Evolutionary conservation across 2,888 invertebrate genomes (phyloP).

Genomic region (Phengaris arion): DNA sequence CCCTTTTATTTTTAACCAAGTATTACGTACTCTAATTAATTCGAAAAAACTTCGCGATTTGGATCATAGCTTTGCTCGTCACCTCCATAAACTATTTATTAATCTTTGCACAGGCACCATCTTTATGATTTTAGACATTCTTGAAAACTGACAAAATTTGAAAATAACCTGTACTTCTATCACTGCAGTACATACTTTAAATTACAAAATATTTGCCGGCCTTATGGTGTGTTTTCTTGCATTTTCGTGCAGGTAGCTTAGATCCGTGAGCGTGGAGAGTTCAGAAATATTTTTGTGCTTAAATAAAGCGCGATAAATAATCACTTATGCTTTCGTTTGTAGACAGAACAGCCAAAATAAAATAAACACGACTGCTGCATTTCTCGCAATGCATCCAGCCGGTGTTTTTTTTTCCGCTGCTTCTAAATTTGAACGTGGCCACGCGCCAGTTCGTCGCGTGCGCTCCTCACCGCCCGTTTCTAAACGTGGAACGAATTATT

Average conservation of each 20-base stretch:
- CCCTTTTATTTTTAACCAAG: background rate
- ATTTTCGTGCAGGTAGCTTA: background rate
- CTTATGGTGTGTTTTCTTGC: background rate
- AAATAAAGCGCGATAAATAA: slow-evolving; percentile 38
- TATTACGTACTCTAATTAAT: background rate
- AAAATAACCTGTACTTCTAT: background rate
- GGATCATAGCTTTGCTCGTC: background rate
- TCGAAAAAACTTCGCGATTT: background rate
- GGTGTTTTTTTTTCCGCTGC: slow-evolving; percentile 61
- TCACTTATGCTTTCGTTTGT: slow-evolving; percentile 42
- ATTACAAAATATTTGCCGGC: background rate
- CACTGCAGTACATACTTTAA: background rate
- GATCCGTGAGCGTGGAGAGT: background rate
- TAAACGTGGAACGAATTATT: slow-evolving; percentile 47
- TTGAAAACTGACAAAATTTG: background rate
- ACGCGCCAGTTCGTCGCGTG: slow-evolving; percentile 70
- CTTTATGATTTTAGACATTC: background rate
- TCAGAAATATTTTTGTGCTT: slow-evolving; percentile 6
- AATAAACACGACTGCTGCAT: slow-evolving; percentile 64
- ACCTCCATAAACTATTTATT: too few species aligned
- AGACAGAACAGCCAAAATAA: slow-evolving; percentile 54
- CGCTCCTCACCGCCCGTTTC: slow-evolving; percentile 61
- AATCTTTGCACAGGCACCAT: background rate
- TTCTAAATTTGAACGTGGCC: slow-evolving; percentile 74
- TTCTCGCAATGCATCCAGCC: slow-evolving; percentile 68